phyloP scores from a whole-genome alignment of 2,888 invertebrate species.

The Dioctria linearis region DNA sequence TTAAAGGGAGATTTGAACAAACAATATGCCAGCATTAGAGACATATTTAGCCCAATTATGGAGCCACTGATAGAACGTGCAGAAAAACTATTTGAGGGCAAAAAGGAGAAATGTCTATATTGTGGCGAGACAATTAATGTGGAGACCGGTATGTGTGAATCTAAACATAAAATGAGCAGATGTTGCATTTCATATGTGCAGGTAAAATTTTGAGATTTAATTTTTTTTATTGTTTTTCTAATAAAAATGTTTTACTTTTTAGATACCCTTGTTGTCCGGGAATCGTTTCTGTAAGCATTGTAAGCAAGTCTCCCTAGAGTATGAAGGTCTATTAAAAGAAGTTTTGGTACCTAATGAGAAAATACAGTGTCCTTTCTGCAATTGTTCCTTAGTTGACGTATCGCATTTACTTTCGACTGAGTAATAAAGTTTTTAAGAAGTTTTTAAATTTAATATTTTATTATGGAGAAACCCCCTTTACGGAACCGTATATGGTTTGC shows the following conservation, averaged over 20 bases:
- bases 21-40: conserved; percentile 19
- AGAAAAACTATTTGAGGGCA: conserved; percentile 37
- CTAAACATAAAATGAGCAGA: conserved; percentile 60
- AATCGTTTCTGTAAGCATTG: conserved; percentile 65
- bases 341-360: conserved; percentile 61
- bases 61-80: conserved; percentile 30
- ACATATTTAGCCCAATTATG: conserved; percentile 48
- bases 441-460: no score
- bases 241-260: conserved; percentile 50
- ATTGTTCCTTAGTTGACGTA: conserved; percentile 35
- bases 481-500: no score
- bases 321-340: conserved; percentile 62
- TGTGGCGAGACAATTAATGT: conserved; percentile 59
- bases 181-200: conserved; percentile 65
- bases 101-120: conserved; percentile 61
- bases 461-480: no score
- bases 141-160: conserved; percentile 59
- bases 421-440: background rate
- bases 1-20: conserved; percentile 12
- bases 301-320: conserved; percentile 61
- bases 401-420: conserved; percentile 3
- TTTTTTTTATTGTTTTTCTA: background rate
- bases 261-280: conserved; percentile 61
- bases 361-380: conserved; percentile 63
- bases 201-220: conserved; percentile 60